Evolutionary conservation across 2,888 invertebrate genomes (phyloP).

Genomic region (Stratiomys singularior): DNA sequence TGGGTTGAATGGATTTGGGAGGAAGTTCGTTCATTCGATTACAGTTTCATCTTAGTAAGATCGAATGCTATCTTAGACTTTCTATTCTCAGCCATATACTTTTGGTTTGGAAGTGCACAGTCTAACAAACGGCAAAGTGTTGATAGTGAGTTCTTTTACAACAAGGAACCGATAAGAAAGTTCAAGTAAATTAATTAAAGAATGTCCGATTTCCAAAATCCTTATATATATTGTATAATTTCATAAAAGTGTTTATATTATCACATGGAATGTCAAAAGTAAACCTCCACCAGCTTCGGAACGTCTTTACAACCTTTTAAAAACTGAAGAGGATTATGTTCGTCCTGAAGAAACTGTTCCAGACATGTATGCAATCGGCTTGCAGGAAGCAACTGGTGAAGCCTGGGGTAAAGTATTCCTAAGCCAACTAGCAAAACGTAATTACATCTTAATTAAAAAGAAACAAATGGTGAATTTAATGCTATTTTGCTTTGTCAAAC

Average conservation of each 20-base stretch:
- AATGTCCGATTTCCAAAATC: too few relatives aligned
- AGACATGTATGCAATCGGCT: slow-evolving; percentile 82
- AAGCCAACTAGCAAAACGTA: slow-evolving; percentile 72
- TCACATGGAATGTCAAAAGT: slow-evolving; percentile 89
- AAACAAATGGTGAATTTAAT: slow-evolving; percentile 82
- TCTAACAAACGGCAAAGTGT: too few relatives aligned
- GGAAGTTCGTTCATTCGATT: too few relatives aligned
- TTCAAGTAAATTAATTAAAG: too few relatives aligned
- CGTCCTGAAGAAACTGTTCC: slow-evolving; percentile 72
- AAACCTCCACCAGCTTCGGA: slow-evolving; percentile 76
- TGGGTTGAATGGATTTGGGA: too few relatives aligned
- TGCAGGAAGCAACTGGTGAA: slow-evolving; percentile 80
- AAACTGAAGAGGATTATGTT: slow-evolving; percentile 68
- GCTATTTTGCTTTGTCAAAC: slow-evolving; percentile 76
- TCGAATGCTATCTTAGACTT: too few relatives aligned
- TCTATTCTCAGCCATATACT: too few relatives aligned
- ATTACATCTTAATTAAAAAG: slow-evolving; percentile 78
- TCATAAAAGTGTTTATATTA: slow-evolving; percentile 71
- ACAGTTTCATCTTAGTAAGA: too few relatives aligned
- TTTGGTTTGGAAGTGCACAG: too few relatives aligned
- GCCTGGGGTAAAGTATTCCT: background rate
- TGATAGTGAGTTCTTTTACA: too few relatives aligned
- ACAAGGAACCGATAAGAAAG: too few relatives aligned
- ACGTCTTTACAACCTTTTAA: slow-evolving; percentile 73
- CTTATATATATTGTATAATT: too few relatives aligned